A percentile compares a stretch with the other conserved stretches of the same genome.
Conservation (phyloP, 1,140 invertebrate species). For the Polypedilum pembai region DNA sequence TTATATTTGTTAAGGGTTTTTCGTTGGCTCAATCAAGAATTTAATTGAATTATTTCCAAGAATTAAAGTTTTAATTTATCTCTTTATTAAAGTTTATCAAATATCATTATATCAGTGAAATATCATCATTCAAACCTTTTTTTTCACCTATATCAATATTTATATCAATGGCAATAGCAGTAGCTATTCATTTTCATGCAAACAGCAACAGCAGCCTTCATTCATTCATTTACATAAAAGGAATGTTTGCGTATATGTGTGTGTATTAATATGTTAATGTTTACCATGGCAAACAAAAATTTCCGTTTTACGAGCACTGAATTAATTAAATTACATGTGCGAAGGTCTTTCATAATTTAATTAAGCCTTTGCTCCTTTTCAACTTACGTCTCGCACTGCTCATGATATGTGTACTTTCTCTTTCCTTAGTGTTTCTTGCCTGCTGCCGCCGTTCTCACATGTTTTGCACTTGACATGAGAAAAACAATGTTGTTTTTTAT, state of each 20-base stretch:
- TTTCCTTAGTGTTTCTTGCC: not conserved
- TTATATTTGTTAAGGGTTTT: too few species aligned
- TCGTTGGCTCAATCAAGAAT: too few species aligned
- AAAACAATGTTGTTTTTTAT: conserved; percentile 13
- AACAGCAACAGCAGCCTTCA: too few species aligned
- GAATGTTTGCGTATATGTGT: not conserved
- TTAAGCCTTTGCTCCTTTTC: conserved; percentile 10
- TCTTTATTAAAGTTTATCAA: too few species aligned
- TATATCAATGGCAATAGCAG: too few species aligned
- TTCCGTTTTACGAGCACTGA: not conserved
- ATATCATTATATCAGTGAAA: too few species aligned
- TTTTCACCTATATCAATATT: too few species aligned
- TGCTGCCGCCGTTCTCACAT: not conserved
- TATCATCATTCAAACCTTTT: too few species aligned
- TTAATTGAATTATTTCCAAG: too few species aligned
- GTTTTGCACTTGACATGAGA: conserved; percentile 5
- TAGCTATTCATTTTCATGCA: too few species aligned
- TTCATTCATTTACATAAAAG: too few species aligned
- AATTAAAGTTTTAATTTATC: too few species aligned
- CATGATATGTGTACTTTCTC: not conserved
- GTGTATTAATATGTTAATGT: conserved; percentile 16
- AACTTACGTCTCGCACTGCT: not conserved
- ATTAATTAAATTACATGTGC: conserved; percentile 19
- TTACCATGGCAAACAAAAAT: conserved; percentile 18
- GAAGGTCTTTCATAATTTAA: conserved; percentile 18